phyloP scores from a whole-genome alignment of 2,888 invertebrate genomes.

The Chrysotoxum bicinctum region DNA sequence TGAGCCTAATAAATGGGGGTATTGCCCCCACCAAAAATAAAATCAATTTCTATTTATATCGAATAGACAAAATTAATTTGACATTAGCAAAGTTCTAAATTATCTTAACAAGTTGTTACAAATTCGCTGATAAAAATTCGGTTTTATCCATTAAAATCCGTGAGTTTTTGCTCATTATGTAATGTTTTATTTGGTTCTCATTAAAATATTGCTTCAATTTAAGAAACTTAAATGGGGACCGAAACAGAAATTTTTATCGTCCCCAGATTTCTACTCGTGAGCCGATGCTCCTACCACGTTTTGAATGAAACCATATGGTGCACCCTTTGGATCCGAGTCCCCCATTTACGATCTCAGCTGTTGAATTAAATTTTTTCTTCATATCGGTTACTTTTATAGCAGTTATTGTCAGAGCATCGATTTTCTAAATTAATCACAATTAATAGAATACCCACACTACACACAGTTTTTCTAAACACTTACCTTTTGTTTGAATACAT shows the following conservation, averaged over 20 bases:
- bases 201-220: too few relatives aligned
- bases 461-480: not conserved
- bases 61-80: too few relatives aligned
- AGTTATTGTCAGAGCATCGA: slow-evolving; percentile 22
- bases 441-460: not conserved
- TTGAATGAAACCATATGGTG: slow-evolving; percentile 12
- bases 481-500: slow-evolving; percentile 76
- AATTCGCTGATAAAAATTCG: too few relatives aligned
- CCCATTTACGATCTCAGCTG: not conserved
- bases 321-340: slow-evolving; percentile 18
- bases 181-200: too few relatives aligned
- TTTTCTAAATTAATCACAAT: not conserved
- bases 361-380: not conserved
- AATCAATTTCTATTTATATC: too few relatives aligned
- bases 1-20: too few relatives aligned
- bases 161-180: too few relatives aligned
- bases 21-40: too few relatives aligned
- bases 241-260: not conserved
- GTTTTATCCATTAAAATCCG: too few relatives aligned
- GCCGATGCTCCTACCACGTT: not conserved
- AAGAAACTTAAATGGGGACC: too few relatives aligned
- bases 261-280: not conserved
- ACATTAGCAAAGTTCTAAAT: too few relatives aligned
- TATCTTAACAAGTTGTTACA: too few relatives aligned
- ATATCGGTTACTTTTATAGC: not conserved